Conservation (phyloP, 2,797 vertebrate species). For the Pantherophis alleghaniensis region DNA sequence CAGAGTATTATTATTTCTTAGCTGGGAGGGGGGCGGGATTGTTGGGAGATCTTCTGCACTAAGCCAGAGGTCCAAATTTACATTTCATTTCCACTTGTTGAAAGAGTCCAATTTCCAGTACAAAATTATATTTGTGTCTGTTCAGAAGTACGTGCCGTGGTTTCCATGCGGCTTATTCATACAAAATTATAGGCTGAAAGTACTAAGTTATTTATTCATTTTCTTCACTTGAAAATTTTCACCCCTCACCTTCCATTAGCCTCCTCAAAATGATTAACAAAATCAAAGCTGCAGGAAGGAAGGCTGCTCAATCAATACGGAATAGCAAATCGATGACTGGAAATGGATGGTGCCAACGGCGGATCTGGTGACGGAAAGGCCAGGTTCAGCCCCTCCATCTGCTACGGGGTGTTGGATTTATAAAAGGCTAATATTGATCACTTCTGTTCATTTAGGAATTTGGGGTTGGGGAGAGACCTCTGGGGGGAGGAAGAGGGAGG, state of each 20-base stretch:
- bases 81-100: neutral
- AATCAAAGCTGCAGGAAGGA: neutral
- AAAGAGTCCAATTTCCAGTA: neutral
- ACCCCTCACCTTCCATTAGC: neutral
- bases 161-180: neutral
- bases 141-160: neutral
- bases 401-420: neutral
- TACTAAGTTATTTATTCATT: neutral
- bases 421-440: neutral
- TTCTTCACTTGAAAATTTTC: neutral
- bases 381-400: neutral
- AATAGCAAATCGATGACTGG: neutral
- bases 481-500: too few species aligned
- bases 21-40: neutral
- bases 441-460: conserved; percentile 7
- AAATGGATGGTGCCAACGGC: neutral
- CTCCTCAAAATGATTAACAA: neutral
- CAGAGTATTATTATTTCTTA: neutral
- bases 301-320: neutral
- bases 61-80: neutral
- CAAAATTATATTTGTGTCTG: neutral
- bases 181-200: neutral
- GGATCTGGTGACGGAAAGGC: too few species aligned
- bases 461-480: neutral
- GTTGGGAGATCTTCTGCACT: neutral